A percentile compares a stretch with the other conserved stretches of the same genome.
Evolutionary conservation across 1,140 invertebrate species (phyloP).

Genomic region (Chionoecetes opilio): DNA sequence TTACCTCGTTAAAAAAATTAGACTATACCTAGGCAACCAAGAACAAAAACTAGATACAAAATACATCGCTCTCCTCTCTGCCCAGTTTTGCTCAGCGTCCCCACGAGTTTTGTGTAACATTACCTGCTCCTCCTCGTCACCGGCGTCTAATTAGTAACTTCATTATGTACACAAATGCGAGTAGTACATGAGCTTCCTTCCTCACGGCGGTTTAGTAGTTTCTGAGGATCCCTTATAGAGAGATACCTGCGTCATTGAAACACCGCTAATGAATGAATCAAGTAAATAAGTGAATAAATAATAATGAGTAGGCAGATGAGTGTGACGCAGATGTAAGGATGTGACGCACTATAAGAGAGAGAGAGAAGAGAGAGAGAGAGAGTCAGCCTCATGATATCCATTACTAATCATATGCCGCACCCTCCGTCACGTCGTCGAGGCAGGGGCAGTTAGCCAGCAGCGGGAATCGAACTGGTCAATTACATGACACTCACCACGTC

Average conservation of each 20-base stretch:
- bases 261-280: not conserved
- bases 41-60: too few relatives aligned
- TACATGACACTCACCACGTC: too few relatives aligned
- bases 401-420: too few relatives aligned
- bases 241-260: not conserved
- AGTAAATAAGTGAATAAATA: not conserved
- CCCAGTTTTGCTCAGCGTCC: not conserved
- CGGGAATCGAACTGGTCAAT: too few relatives aligned
- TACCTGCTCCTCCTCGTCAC: not conserved
- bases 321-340: not conserved
- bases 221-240: not conserved
- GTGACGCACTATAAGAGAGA: not conserved
- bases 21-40: too few relatives aligned
- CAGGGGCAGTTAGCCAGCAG: too few relatives aligned
- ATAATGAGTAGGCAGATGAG: not conserved
- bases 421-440: too few relatives aligned
- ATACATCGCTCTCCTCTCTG: not conserved
- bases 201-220: not conserved
- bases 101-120: slow-evolving; percentile 3
- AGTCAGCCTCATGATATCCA: not conserved
- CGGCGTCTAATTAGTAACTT: not conserved
- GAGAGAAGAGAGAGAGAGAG: not conserved
- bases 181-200: not conserved
- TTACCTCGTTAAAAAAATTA: too few relatives aligned
- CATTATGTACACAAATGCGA: slow-evolving; percentile 15